These are phyloP conservation scores for Decapterus maruadsi DNA, from an alignment of 2,797 vertebrate species.

Conservation along the genomic window DNA sequence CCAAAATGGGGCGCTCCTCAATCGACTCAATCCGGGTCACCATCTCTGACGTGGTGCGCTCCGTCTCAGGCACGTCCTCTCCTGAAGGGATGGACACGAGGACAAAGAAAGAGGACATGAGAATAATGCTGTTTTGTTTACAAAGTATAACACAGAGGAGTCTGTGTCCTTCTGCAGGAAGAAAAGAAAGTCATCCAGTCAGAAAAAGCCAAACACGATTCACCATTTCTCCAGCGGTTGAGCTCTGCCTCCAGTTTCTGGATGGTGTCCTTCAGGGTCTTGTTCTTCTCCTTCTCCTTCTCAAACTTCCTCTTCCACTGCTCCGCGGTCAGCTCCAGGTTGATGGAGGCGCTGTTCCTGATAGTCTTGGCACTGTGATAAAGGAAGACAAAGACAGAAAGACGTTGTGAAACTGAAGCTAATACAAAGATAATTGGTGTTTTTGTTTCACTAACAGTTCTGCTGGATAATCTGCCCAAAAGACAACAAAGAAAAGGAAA, in stretches of 20 bases:
- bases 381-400: background rate
- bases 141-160: background rate
- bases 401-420: background rate
- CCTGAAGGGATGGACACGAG: conserved; percentile 74
- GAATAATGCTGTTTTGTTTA: background rate
- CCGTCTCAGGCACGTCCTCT: conserved; percentile 92
- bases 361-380: conserved; percentile 91
- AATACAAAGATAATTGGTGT: background rate
- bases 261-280: conserved; percentile 93
- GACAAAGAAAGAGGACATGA: background rate
- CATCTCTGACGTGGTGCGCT: conserved; percentile 88
- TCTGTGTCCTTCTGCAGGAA: background rate
- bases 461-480: background rate
- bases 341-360: conserved; percentile 97
- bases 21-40: conserved; percentile 91
- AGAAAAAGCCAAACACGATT: conserved; percentile 35
- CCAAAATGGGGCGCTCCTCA: conserved; percentile 89
- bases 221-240: conserved; percentile 96
- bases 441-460: background rate
- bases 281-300: conserved; percentile 98
- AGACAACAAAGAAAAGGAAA: background rate
- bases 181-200: background rate
- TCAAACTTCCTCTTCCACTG: conserved; percentile 99
- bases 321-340: conserved; percentile 96
- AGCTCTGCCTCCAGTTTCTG: conserved; percentile 94